Evolutionary conservation across 2,888 invertebrate species (phyloP).

Genomic region (Parochlus steinenii): DNA sequence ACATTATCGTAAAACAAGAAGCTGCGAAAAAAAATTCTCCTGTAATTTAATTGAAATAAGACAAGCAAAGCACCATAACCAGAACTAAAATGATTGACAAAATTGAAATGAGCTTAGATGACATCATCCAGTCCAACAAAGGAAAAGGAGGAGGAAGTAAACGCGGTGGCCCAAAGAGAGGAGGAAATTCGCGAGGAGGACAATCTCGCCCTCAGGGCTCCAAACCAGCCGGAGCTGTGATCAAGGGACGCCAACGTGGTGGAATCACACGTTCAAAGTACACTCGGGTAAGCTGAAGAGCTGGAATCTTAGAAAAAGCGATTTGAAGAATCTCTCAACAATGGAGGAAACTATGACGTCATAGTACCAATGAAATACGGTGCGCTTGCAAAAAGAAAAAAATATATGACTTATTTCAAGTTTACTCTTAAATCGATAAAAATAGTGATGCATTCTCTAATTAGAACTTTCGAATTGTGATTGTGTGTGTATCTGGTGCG

Average conservation of each 20-base stretch:
- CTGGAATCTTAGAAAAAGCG: conserved; percentile 3
- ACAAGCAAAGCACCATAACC: conserved; percentile 15
- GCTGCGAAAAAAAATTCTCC: not conserved
- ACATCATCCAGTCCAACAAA: conserved; percentile 81
- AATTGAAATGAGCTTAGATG: conserved; percentile 95
- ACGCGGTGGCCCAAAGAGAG: conserved; percentile 30
- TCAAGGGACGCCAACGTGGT: conserved; percentile 55
- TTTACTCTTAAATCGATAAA: too few species aligned
- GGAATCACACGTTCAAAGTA: conserved; percentile 44
- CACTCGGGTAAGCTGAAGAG: conserved; percentile 43
- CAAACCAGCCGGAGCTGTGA: conserved; percentile 33
- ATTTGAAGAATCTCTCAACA: conserved; percentile 1
- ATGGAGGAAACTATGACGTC: conserved; percentile 7
- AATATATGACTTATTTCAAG: too few species aligned
- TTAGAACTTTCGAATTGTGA: too few species aligned
- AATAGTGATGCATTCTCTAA: too few species aligned
- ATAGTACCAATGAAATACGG: too few species aligned
- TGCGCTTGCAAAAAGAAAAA: too few species aligned
- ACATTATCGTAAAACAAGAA: too few species aligned
- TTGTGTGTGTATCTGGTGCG: too few species aligned
- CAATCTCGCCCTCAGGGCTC: conserved; percentile 6
- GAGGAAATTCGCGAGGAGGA: conserved; percentile 36
- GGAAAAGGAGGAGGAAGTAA: conserved; percentile 40
- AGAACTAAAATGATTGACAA: conserved; percentile 68
- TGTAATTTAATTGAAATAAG: not conserved